These are phyloP conservation scores for Diplogasteroides magnus DNA, from an alignment of 1,140 invertebrate species.

Conservation along the genomic window DNA sequence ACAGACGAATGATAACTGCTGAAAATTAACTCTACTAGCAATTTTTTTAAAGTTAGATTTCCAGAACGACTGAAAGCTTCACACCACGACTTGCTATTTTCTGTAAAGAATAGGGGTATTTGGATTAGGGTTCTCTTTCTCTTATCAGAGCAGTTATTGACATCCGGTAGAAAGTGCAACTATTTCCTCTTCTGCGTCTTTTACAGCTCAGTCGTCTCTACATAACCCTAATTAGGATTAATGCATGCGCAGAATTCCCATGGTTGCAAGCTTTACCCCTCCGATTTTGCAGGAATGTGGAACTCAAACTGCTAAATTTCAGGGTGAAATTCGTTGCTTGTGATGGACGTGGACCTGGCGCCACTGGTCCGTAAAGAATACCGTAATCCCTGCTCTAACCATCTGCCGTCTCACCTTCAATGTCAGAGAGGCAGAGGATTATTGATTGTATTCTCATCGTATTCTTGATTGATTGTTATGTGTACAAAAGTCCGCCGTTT, in stretches of 20 bases:
- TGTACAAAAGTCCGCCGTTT: too few relatives aligned
- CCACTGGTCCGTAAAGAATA: too few relatives aligned
- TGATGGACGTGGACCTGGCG: conserved; percentile 70
- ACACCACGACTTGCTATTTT: neutral
- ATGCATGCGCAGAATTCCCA: conserved; percentile 4
- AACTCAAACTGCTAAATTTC: conserved; percentile 1
- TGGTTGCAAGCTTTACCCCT: neutral
- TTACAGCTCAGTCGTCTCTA: too few relatives aligned
- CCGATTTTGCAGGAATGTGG: conserved; percentile 2
- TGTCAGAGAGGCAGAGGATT: too few relatives aligned
- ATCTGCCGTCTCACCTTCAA: too few relatives aligned
- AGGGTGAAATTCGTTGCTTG: conserved; percentile 93
- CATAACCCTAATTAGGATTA: neutral
- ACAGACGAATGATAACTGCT: neutral
- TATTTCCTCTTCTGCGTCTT: too few relatives aligned
- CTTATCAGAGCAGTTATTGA: neutral
- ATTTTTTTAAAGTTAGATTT: neutral
- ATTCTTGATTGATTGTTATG: too few relatives aligned
- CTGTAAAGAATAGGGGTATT: neutral
- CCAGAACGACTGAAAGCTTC: neutral
- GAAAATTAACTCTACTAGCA: neutral
- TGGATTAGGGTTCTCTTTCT: too few relatives aligned
- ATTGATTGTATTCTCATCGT: too few relatives aligned
- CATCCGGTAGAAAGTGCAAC: too few relatives aligned
- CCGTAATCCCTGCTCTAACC: too few relatives aligned